Evolutionary conservation across 2,113 vertebrate species (phyloP).

Genomic region (Dendrocopos noguchii): DNA sequence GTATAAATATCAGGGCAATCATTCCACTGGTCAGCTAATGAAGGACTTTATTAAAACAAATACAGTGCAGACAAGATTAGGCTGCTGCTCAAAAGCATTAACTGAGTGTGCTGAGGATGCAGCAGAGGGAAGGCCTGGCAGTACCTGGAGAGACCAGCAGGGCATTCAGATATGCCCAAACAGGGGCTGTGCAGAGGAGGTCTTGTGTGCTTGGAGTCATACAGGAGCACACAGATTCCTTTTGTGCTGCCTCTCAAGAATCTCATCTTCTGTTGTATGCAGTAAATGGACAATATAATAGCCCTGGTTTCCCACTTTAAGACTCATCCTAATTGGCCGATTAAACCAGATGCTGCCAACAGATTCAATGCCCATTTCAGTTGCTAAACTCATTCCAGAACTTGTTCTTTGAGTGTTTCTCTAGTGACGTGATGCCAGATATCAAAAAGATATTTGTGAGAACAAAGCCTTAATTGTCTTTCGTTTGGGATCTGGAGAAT

Average conservation of each 20-base stretch:
- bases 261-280: not conserved
- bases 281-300: not conserved
- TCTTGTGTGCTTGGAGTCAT: not conserved
- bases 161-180: not conserved
- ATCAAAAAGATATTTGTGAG: not conserved
- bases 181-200: rapidly evolving
- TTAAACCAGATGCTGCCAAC: not conserved
- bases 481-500: not conserved
- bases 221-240: not conserved
- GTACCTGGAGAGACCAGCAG: not conserved
- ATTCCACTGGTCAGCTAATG: not conserved
- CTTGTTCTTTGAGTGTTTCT: not conserved
- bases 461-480: not conserved
- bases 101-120: not conserved
- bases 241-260: not conserved
- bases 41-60: not conserved
- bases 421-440: not conserved
- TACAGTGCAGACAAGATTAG: not conserved
- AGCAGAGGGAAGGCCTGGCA: not conserved
- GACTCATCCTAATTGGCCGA: not conserved
- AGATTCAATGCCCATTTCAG: not conserved
- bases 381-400: not conserved
- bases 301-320: not conserved
- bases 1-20: not conserved
- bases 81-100: not conserved